Evolutionary conservation across 2,113 vertebrate species (phyloP).

Genomic region (Rhipidura dahli): DNA sequence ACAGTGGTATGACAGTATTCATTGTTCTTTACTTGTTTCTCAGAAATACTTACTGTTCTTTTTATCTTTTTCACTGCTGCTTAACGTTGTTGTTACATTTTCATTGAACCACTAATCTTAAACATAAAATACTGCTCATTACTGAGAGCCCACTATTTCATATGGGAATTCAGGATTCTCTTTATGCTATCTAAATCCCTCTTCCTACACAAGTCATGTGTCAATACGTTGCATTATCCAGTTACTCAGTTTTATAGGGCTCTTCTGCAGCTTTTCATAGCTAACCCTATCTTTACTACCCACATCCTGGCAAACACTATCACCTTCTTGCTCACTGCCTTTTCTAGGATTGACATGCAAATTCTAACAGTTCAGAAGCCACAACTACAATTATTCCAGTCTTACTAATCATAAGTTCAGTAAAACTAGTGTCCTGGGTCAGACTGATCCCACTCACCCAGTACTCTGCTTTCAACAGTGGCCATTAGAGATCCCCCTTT

Average conservation of each 20-base stretch:
- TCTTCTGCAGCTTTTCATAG: not conserved
- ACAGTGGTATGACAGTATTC: not conserved
- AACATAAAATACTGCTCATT: not conserved
- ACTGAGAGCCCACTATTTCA: not conserved
- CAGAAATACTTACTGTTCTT: not conserved
- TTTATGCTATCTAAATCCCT: not conserved
- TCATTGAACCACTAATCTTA: not conserved
- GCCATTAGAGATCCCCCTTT: not conserved
- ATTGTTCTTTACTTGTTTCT: not conserved
- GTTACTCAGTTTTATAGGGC: not conserved
- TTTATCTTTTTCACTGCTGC: not conserved
- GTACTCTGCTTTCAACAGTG: not conserved
- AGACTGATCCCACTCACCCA: accelerated
- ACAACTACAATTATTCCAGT: not conserved
- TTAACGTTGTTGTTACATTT: not conserved
- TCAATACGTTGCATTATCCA: not conserved
- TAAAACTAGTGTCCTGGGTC: not conserved
- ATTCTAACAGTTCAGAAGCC: not conserved
- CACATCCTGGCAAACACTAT: not conserved
- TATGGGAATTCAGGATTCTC: not conserved
- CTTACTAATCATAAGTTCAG: not conserved
- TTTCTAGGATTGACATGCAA: not conserved
- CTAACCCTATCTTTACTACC: not conserved
- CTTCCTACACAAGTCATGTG: not conserved
- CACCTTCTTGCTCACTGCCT: not conserved